phyloP scores from a whole-genome alignment of 2,113 vertebrate genomes.

The Cynoglossus semilaevis region DNA sequence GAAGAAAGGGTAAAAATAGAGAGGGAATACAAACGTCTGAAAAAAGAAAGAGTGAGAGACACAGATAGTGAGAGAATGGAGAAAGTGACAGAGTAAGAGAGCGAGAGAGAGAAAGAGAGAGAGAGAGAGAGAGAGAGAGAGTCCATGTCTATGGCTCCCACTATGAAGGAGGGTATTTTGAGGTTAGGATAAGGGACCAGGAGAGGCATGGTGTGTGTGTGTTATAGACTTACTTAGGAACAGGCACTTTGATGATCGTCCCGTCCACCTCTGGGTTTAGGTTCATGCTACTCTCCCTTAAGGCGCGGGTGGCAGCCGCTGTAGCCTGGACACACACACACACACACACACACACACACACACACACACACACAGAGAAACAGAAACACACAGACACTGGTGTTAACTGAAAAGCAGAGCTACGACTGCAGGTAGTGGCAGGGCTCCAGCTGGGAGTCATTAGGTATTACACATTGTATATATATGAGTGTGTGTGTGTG shows the following conservation, averaged over 20 bases:
- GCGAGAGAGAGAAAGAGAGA: slow-evolving; percentile 24
- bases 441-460: slow-evolving; percentile 68
- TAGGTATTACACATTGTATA: slow-evolving; percentile 53
- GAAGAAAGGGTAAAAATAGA: slow-evolving; percentile 12
- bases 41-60: slow-evolving; percentile 14
- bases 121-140: slow-evolving; percentile 24
- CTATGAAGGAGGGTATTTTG: too few relatives aligned
- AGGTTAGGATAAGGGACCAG: not conserved
- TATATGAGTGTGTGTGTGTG: slow-evolving; percentile 34
- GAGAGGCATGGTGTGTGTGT: not conserved
- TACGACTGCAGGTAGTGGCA: slow-evolving; percentile 76
- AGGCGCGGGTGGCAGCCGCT: slow-evolving; percentile 84
- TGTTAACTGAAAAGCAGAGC: slow-evolving; percentile 53
- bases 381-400: slow-evolving; percentile 69
- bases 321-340: slow-evolving; percentile 82
- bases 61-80: slow-evolving; percentile 29
- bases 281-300: slow-evolving; percentile 95
- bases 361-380: slow-evolving; percentile 62
- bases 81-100: slow-evolving; percentile 13
- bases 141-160: slow-evolving; percentile 32
- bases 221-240: slow-evolving; percentile 88
- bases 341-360: slow-evolving; percentile 60
- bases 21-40: not conserved
- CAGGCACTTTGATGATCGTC: slow-evolving; percentile 87
- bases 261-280: slow-evolving; percentile 95